A percentile compares a stretch with the other conserved stretches of the same genome.
These are phyloP conservation scores for Condylostylus longicornis DNA, from an alignment of 1,140 invertebrate species.

Conservation along the genomic window DNA sequence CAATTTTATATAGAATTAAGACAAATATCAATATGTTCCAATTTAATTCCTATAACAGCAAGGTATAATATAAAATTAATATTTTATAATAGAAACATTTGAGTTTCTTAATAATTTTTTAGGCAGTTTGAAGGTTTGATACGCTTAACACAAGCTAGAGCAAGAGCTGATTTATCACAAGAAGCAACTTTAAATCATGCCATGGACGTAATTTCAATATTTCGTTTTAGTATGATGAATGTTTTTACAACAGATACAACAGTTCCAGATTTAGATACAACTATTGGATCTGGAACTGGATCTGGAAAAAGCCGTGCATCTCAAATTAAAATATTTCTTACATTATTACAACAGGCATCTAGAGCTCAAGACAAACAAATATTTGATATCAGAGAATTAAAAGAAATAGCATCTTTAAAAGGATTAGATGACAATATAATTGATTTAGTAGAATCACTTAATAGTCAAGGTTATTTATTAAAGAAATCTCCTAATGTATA, in stretches of 20 bases:
- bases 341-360: constrained; percentile 47
- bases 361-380: constrained; percentile 46
- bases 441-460: constrained; percentile 57
- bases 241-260: constrained; percentile 48
- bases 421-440: constrained; percentile 45
- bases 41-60: constrained; percentile 8
- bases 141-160: constrained; percentile 74
- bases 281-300: constrained; percentile 39
- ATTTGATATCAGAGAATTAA: constrained; percentile 55
- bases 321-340: constrained; percentile 62
- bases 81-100: not conserved
- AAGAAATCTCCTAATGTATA: constrained; percentile 70
- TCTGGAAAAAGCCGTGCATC: constrained; percentile 54
- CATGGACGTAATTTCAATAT: constrained; percentile 69
- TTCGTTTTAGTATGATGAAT: constrained; percentile 66
- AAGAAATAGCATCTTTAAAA: constrained; percentile 51
- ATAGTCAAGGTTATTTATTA: constrained; percentile 70
- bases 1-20: constrained; percentile 73
- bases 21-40: constrained; percentile 12
- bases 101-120: not conserved
- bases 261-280: constrained; percentile 1
- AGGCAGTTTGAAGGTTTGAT: constrained; percentile 80
- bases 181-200: constrained; percentile 67
- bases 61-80: not conserved
- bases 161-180: constrained; percentile 67